A percentile compares a stretch with the other conserved stretches of the same genome.
Evolutionary conservation across 1,140 invertebrate species (phyloP).

Genomic region (Grapholita molesta): DNA sequence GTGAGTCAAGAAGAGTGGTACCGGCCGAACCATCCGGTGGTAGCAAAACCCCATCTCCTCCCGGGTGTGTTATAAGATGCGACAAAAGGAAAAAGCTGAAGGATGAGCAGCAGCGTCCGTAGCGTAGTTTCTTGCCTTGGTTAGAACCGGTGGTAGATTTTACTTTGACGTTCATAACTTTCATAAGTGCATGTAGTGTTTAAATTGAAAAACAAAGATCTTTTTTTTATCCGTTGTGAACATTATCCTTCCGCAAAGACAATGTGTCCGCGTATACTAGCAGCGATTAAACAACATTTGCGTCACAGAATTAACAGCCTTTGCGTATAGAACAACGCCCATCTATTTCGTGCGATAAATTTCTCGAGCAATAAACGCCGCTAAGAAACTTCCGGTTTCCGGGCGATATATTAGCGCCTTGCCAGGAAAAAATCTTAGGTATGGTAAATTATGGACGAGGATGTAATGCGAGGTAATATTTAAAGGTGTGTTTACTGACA

Average conservation of each 20-base stretch:
- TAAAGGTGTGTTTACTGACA: neutral
- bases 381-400: neutral
- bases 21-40: too few relatives aligned
- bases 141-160: too few relatives aligned
- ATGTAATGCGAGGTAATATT: neutral
- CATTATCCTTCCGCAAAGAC: neutral
- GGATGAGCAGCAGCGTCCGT: too few relatives aligned
- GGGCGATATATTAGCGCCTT: neutral
- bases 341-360: conserved; percentile 1
- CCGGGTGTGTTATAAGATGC: too few relatives aligned
- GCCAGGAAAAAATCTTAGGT: neutral
- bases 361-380: conserved; percentile 1
- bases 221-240: too few relatives aligned
- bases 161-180: too few relatives aligned
- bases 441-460: neutral
- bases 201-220: too few relatives aligned
- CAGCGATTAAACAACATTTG: neutral
- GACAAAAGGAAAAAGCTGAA: too few relatives aligned
- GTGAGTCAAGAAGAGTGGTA: too few relatives aligned
- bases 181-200: too few relatives aligned
- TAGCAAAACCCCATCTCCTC: too few relatives aligned
- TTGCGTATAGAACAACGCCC: conserved; percentile 1
- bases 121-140: too few relatives aligned
- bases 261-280: neutral
- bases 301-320: neutral